Evolutionary conservation across 1,140 invertebrate species (phyloP), one percentile per base, ranked within the genome.

Genomic region (Hormaphis cornu): DNA sequence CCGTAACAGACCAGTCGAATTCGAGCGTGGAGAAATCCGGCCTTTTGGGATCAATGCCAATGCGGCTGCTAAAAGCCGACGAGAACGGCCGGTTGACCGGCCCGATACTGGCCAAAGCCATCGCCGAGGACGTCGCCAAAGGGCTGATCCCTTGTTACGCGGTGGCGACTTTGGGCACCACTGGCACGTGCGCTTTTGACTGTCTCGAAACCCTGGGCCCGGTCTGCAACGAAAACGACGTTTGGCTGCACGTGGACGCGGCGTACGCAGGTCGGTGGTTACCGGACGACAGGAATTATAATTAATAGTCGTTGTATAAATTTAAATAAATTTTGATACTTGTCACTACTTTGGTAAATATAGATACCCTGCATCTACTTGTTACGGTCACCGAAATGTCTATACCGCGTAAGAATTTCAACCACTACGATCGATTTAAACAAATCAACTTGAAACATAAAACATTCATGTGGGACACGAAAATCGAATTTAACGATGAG

Each of bases 141-240:
- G 91, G 91, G 20, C 75, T 88, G 0, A 87, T 92, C 75, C 91
- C 91, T 1, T 91, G 88, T 71, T 87, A 85, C 73, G 85, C 94
- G 1, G 84, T 91, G 20, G 90, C 87, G 5, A 95, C 91, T 54
- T 80, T 97, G 20, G 95, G 95, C 2, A 96, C 94, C 0, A 98
- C 95, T 0, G 89, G 88, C 30, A 93, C 89, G 7, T 97, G 94
- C 76, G 89, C 91, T 5, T 96, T 95, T 76, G 95, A 98, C 78
- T 86, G 90, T 69, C 76, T 97, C 0, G 81, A 85, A 26, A 87
- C 92, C 77, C 75, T 98, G 35, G 91, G 91, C 0, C 82, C 85
- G 40, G 81, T 97, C 28, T 94, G 91, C 75, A 80, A 87, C 58
- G 77, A 86, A 74, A 80, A 89, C 73, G 80, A 86, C 58, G 78